These are phyloP conservation scores for Lutjanus argentimaculatus DNA, from an alignment of 2,797 vertebrate genomes.

Conservation along the genomic window DNA sequence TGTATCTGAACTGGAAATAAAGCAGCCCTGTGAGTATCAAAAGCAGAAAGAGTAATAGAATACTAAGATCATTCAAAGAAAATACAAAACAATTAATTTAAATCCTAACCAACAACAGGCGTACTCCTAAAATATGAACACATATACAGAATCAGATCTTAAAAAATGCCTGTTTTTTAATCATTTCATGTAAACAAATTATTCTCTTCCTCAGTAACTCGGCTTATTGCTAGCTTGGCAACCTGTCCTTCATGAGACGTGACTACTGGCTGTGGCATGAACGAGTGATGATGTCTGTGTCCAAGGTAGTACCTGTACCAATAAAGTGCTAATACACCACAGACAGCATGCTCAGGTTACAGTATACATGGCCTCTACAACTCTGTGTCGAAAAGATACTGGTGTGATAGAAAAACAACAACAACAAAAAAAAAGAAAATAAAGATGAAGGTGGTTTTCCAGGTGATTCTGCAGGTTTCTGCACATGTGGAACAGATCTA, in stretches of 20 bases:
- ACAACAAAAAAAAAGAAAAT: constrained; percentile 1
- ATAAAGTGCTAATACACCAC: constrained; percentile 93
- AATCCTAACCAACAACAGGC: constrained; percentile 58
- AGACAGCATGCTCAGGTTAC: constrained; percentile 72
- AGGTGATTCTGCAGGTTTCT: constrained; percentile 29
- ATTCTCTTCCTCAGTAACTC: constrained; percentile 56
- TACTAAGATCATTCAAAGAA: constrained; percentile 55
- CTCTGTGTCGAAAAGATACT: constrained; percentile 49
- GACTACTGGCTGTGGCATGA: constrained; percentile 65
- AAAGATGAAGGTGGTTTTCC: constrained; percentile 33
- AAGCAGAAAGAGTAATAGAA: constrained; percentile 37
- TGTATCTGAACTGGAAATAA: constrained; percentile 38
- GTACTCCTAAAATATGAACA: constrained; percentile 70
- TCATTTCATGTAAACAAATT: constrained; percentile 79
- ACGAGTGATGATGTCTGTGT: constrained; percentile 64
- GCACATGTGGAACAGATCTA: constrained; percentile 3
- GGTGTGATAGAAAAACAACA: constrained; percentile 47
- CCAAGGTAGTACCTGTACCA: constrained; percentile 81
- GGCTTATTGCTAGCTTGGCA: constrained; percentile 66
- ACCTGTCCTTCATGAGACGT: constrained; percentile 60
- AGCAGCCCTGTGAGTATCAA: constrained; percentile 56
- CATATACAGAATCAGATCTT: constrained; percentile 76
- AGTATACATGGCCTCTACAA: constrained; percentile 59
- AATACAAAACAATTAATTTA: constrained; percentile 66
- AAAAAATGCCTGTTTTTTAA: constrained; percentile 67